Percentiles rank a stretch among this genome's conserved stretches.
These are phyloP conservation scores for Stichodactyla helianthus DNA, from an alignment of 64 coral and sea anemone genomes.

Conservation along the genomic window DNA sequence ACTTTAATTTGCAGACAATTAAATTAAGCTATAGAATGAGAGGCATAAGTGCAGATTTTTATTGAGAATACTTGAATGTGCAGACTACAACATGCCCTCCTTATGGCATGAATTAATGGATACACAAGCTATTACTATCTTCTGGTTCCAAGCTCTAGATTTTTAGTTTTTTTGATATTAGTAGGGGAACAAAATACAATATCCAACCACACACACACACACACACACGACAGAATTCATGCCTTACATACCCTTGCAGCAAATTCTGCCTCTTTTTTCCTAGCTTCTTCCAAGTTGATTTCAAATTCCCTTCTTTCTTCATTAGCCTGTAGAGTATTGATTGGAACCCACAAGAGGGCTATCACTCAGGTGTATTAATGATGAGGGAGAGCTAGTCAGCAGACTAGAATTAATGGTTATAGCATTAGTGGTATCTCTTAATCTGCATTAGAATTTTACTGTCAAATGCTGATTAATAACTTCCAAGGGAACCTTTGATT, in stretches of 20 bases:
- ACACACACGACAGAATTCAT: neutral
- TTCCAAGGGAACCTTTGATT: neutral
- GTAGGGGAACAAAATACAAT: no score
- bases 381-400: neutral
- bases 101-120: no score
- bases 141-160: no score
- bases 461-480: neutral
- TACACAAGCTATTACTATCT: no score
- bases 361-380: neutral
- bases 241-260: slow-evolving; percentile 48
- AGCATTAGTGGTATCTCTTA: neutral
- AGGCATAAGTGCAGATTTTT: no score
- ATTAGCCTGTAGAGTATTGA: slow-evolving; percentile 26
- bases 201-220: neutral
- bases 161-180: no score
- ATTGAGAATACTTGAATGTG: no score
- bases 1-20: no score
- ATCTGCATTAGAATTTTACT: neutral
- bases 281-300: slow-evolving; percentile 45
- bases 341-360: neutral
- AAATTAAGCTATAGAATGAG: no score
- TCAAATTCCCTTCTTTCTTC: slow-evolving; percentile 53
- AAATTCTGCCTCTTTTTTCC: slow-evolving; percentile 37
- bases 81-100: no score
- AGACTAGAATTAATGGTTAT: neutral